Conservation (phyloP, 2,888 invertebrate genomes). For the Coelopa pilipes region DNA sequence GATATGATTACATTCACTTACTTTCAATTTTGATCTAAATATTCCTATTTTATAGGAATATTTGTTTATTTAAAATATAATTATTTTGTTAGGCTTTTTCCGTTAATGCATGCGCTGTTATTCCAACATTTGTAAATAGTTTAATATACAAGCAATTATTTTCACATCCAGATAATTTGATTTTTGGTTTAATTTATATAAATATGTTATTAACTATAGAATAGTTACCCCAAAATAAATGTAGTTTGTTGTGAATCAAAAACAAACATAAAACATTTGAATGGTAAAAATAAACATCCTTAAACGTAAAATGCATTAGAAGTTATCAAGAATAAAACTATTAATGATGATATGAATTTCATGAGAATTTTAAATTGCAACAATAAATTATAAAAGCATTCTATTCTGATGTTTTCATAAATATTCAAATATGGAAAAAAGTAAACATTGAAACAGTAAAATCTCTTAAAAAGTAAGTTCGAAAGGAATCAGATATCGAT, state of each 20-base stretch:
- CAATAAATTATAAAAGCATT: constrained; percentile 31
- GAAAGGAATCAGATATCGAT: neutral
- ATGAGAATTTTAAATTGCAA: constrained; percentile 29
- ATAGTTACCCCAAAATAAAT: constrained; percentile 15
- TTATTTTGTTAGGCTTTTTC: constrained; percentile 22
- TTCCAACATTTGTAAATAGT: constrained; percentile 36
- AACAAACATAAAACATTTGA: constrained; percentile 19
- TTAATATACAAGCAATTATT: constrained; percentile 30
- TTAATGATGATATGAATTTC: constrained; percentile 19
- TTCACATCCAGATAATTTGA: constrained; percentile 29
- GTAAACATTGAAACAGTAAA: neutral
- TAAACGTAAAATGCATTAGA: constrained; percentile 26
- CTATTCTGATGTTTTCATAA: constrained; percentile 19
- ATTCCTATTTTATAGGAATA: constrained; percentile 9
- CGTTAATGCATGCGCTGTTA: constrained; percentile 20
- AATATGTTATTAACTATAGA: constrained; percentile 25
- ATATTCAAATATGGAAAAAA: neutral
- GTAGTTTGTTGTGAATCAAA: constrained; percentile 21
- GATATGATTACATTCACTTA: constrained; percentile 12
- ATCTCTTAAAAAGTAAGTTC: too few species aligned
- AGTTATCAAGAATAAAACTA: constrained; percentile 29
- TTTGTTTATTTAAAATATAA: constrained; percentile 21
- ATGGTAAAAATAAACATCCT: constrained; percentile 27
- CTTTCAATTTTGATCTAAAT: constrained; percentile 13
- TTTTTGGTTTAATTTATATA: constrained; percentile 32